Conservation (phyloP, 2,113 vertebrate species). For the Notarius quadriscutis region DNA sequence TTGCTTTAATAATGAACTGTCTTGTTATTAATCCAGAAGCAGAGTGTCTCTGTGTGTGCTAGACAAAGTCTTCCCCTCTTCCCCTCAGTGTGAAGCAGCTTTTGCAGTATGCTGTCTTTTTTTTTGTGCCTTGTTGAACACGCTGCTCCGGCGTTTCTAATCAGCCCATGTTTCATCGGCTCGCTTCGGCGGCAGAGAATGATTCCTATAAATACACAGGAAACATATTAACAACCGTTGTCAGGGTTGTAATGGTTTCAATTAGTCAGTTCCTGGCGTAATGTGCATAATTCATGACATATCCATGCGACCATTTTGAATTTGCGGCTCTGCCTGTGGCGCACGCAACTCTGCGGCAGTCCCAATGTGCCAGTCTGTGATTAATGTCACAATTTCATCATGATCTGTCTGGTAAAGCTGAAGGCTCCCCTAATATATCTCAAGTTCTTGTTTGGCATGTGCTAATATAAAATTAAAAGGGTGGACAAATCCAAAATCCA, state of each 20-base stretch:
- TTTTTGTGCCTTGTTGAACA: constrained; percentile 34
- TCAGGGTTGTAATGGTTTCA: constrained; percentile 71
- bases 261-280: constrained; percentile 74
- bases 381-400: constrained; percentile 8
- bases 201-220: constrained; percentile 69
- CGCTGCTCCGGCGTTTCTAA: constrained; percentile 32
- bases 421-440: background rate
- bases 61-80: constrained; percentile 9
- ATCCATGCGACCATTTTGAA: constrained; percentile 50
- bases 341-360: constrained; percentile 34
- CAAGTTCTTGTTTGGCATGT: background rate
- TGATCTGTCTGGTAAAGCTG: background rate
- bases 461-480: background rate
- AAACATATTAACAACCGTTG: constrained; percentile 71
- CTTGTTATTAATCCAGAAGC: background rate
- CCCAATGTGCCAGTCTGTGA: background rate
- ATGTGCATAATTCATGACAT: constrained; percentile 64
- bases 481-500: background rate
- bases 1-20: constrained; percentile 26
- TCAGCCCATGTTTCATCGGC: constrained; percentile 51
- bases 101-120: background rate
- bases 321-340: constrained; percentile 38
- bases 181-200: constrained; percentile 62
- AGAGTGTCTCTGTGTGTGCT: background rate
- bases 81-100: background rate